Conservation (phyloP, 2,888 invertebrate genomes). For the Cantharis lateralis region DNA sequence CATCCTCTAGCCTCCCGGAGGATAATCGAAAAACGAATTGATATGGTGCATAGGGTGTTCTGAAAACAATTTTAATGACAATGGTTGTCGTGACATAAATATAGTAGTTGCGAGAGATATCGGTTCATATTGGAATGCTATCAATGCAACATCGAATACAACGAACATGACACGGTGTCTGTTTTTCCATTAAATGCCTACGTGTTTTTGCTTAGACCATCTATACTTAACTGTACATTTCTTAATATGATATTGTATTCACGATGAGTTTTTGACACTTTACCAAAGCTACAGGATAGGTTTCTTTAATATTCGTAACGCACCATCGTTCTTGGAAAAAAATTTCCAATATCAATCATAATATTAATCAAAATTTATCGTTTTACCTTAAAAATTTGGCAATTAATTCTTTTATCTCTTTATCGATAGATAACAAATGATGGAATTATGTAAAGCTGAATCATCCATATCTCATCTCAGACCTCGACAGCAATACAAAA, state of each 20-base stretch:
- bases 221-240: constrained; percentile 29
- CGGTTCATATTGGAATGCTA: constrained; percentile 31
- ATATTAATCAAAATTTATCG: neutral
- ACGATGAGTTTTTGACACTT: constrained; percentile 19
- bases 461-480: neutral
- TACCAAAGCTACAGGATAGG: constrained; percentile 1
- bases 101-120: constrained; percentile 23
- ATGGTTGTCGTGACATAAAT: constrained; percentile 27
- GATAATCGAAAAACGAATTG: neutral
- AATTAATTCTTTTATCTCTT: neutral
- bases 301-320: neutral
- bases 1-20: neutral
- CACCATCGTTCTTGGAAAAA: neutral
- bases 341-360: neutral
- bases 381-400: neutral
- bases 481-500: neutral
- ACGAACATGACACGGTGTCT: constrained; percentile 31
- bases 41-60: constrained; percentile 13
- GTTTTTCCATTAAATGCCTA: constrained; percentile 32
- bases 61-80: constrained; percentile 20
- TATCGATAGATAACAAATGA: neutral
- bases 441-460: neutral
- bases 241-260: constrained; percentile 26
- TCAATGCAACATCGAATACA: constrained; percentile 29
- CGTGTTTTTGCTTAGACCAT: constrained; percentile 28